Conservation (phyloP, 2,113 vertebrate species). For the Aplodontia rufa region DNA sequence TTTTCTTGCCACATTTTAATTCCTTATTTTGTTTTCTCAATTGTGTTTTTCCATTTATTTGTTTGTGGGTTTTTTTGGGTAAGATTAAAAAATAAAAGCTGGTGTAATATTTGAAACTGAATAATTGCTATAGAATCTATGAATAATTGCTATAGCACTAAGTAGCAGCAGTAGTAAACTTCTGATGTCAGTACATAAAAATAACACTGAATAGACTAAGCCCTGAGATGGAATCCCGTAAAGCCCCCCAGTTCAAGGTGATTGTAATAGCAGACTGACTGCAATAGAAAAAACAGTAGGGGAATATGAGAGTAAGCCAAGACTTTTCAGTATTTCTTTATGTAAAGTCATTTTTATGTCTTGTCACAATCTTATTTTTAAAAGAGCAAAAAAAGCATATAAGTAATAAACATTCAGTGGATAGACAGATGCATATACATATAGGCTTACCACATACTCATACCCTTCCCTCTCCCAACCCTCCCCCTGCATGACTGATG, state of each 20-base stretch:
- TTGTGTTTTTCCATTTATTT: background rate
- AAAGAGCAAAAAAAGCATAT: background rate
- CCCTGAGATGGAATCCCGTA: background rate
- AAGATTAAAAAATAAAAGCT: background rate
- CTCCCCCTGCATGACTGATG: background rate
- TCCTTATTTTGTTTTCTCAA: background rate
- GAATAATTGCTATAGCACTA: background rate
- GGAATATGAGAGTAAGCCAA: background rate
- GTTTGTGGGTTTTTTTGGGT: background rate
- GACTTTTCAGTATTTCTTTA: background rate
- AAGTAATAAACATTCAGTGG: background rate
- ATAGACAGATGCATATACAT: background rate
- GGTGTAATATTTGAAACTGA: background rate
- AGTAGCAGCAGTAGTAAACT: background rate
- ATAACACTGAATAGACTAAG: background rate
- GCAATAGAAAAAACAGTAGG: background rate
- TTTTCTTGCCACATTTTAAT: background rate
- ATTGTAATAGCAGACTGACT: background rate
- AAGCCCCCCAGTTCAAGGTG: background rate
- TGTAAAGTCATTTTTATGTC: background rate
- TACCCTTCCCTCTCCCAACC: background rate
- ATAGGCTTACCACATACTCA: background rate
- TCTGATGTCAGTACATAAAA: background rate
- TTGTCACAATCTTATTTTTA: background rate
- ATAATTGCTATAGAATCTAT: background rate